These are phyloP conservation scores for Ivindomyrus marchei DNA, from an alignment of 2,113 vertebrate genomes.

Conservation along the genomic window DNA sequence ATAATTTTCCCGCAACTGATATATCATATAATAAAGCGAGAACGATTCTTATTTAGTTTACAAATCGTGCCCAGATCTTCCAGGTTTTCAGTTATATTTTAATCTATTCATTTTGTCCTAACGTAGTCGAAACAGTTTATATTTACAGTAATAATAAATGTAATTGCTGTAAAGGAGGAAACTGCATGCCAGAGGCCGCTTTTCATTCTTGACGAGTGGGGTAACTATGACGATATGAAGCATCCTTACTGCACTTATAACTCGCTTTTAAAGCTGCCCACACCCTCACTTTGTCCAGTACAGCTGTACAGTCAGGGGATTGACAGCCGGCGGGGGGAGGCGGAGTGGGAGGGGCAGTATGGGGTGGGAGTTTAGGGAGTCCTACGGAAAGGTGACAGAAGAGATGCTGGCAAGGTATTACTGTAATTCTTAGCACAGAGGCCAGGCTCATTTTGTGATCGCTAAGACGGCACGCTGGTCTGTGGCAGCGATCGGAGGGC, in stretches of 20 bases:
- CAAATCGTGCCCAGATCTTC: background rate
- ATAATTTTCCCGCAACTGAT: background rate
- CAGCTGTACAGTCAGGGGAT: background rate
- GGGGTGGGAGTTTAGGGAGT: background rate
- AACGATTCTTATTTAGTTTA: background rate
- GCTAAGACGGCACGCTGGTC: background rate
- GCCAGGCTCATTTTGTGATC: background rate
- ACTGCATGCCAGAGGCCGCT: background rate
- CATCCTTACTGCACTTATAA: background rate
- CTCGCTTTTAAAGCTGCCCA: background rate
- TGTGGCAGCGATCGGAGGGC: background rate
- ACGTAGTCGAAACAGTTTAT: background rate
- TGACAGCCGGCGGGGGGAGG: background rate
- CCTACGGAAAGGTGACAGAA: background rate
- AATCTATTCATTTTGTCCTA: background rate
- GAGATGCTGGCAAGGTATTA: constrained; percentile 29
- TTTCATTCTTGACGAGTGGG: constrained; percentile 20
- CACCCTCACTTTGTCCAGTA: constrained; percentile 14
- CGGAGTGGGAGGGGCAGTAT: background rate
- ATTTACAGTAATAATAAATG: background rate
- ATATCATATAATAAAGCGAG: background rate
- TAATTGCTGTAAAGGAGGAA: background rate
- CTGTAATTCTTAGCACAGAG: constrained; percentile 8
- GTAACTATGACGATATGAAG: constrained; percentile 30
- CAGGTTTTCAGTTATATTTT: background rate